Percentiles rank a stretch among this genome's conserved stretches.
Conservation (phyloP, 2,888 invertebrate genomes). For the Theristus sp. region DNA sequence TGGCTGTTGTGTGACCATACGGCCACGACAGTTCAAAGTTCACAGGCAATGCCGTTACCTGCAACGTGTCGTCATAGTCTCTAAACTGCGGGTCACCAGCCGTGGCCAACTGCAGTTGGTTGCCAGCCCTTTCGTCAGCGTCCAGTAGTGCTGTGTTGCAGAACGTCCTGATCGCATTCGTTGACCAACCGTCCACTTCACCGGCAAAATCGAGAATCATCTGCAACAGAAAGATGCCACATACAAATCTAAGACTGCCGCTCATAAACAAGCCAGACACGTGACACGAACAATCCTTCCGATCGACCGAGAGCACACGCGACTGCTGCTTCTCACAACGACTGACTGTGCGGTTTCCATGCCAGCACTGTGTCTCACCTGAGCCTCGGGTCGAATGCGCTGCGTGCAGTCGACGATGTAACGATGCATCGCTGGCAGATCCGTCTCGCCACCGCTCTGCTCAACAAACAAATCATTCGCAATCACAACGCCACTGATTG, state of each 20-base stretch:
- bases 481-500: conserved; percentile 46
- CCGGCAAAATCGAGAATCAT: not conserved
- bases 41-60: too few relatives aligned
- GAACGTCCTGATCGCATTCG: not conserved
- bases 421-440: not conserved
- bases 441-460: not conserved
- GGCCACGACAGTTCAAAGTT: too few relatives aligned
- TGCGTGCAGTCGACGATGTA: not conserved
- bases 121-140: not conserved
- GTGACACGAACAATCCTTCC: too few relatives aligned
- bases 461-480: not conserved
- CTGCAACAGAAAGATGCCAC: too few relatives aligned
- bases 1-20: not conserved
- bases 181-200: not conserved
- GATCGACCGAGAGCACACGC: too few relatives aligned
- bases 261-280: too few relatives aligned
- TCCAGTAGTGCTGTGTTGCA: not conserved
- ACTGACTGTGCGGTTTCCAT: not conserved
- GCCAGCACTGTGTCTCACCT: not conserved
- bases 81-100: conserved; percentile 14
- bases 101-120: not conserved
- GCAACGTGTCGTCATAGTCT: conserved; percentile 79
- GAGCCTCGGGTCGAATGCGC: not conserved
- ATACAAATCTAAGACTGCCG: too few relatives aligned
- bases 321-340: not conserved